phyloP scores from a whole-genome alignment of 2,888 invertebrate genomes.

The Drosophila birchii region DNA sequence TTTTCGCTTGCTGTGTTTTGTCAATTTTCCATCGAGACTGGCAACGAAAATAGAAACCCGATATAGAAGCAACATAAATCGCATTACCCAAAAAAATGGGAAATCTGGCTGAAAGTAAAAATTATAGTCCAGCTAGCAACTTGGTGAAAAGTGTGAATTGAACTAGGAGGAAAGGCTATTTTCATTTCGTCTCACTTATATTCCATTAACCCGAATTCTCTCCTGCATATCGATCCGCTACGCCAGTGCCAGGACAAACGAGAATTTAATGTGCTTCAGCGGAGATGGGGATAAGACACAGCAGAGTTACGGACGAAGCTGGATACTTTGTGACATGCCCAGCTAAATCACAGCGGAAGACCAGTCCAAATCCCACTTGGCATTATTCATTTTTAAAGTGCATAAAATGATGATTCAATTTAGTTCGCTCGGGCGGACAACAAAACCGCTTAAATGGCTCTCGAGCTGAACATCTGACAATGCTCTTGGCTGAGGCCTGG shows the following conservation, averaged over 20 bases:
- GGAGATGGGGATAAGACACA: constrained; percentile 23
- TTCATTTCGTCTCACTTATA: constrained; percentile 58
- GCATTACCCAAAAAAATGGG: constrained; percentile 39
- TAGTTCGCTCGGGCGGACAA: constrained; percentile 54
- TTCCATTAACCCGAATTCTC: constrained; percentile 69
- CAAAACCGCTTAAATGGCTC: constrained; percentile 64
- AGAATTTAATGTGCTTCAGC: constrained; percentile 67
- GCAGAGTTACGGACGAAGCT: neutral
- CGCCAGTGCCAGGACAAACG: constrained; percentile 60
- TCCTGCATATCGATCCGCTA: constrained; percentile 53
- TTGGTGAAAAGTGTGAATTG: constrained; percentile 1
- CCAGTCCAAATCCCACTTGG: constrained; percentile 29
- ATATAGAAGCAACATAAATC: constrained; percentile 18
- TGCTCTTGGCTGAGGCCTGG: constrained; percentile 51
- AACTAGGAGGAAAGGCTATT: constrained; percentile 2
- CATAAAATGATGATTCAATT: constrained; percentile 68
- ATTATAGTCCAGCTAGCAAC: constrained; percentile 7
- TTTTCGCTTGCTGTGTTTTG: constrained; percentile 7
- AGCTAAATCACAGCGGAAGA: constrained; percentile 15
- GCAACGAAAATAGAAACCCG: constrained; percentile 11
- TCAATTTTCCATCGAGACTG: constrained; percentile 16
- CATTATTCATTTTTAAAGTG: constrained; percentile 68
- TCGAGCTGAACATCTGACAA: constrained; percentile 67
- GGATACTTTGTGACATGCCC: constrained; percentile 8
- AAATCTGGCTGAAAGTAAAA: constrained; percentile 23